phyloP scores from a whole-genome alignment of 2,888 invertebrate genomes.

The Craniophora ligustri region DNA sequence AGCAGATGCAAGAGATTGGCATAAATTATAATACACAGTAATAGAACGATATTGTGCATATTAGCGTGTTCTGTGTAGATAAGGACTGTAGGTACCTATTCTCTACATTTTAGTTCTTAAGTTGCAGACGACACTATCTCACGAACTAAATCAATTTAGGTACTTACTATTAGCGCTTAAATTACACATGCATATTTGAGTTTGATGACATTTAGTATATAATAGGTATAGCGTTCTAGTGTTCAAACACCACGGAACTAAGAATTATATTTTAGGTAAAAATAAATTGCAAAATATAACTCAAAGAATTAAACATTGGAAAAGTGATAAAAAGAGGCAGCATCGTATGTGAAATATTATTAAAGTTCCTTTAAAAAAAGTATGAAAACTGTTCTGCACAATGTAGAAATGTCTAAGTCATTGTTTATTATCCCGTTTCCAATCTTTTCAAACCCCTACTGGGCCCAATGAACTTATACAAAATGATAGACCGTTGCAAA shows the following conservation, averaged over 20 bases:
- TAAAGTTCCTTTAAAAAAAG: too few relatives aligned
- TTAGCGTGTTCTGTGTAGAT: conserved; percentile 51
- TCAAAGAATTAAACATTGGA: too few relatives aligned
- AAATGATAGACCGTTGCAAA: conserved; percentile 69
- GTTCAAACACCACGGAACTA: too few relatives aligned
- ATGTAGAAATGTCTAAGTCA: conserved; percentile 48
- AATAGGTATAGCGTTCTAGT: neutral
- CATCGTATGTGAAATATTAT: too few relatives aligned
- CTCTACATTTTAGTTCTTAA: conserved; percentile 14
- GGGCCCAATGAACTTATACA: conserved; percentile 76
- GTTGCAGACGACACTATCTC: conserved; percentile 50
- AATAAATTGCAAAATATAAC: too few relatives aligned
- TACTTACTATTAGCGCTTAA: conserved; percentile 6
- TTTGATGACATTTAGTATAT: conserved; percentile 22
- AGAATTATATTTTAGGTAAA: too few relatives aligned
- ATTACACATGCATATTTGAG: conserved; percentile 12
- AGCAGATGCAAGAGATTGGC: conserved; percentile 47
- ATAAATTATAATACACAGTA: conserved; percentile 40
- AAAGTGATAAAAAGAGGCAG: too few relatives aligned
- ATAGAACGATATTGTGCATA: conserved; percentile 37
- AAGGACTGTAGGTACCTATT: conserved; percentile 29
- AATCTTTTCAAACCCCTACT: conserved; percentile 68
- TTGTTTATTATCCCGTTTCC: conserved; percentile 49
- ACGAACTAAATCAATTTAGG: conserved; percentile 48
- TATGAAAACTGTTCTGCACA: conserved; percentile 14